Conservation (phyloP, 2,888 invertebrate genomes). For the Mimas tiliae region DNA sequence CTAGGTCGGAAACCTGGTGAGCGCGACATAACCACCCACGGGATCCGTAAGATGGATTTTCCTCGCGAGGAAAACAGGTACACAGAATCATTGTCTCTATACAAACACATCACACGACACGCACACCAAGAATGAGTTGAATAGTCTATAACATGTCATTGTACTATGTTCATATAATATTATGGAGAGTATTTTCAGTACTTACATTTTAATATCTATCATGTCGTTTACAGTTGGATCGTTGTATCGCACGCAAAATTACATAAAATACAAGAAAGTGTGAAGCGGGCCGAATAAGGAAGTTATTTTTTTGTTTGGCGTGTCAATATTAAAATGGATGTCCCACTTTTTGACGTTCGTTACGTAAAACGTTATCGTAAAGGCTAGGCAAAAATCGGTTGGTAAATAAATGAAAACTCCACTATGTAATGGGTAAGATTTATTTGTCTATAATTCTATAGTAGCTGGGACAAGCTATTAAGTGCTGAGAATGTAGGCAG, state of each 20-base stretch:
- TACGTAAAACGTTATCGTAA: constrained; percentile 54
- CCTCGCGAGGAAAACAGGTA: no score
- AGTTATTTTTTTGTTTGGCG: constrained; percentile 38
- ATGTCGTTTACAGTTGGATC: constrained; percentile 33
- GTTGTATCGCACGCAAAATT: constrained; percentile 42
- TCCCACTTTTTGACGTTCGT: constrained; percentile 53
- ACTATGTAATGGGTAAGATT: constrained; percentile 2
- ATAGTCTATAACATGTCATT: no score
- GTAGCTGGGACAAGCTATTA: not conserved
- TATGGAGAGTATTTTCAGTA: not conserved
- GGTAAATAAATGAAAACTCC: constrained; percentile 35
- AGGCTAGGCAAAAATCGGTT: constrained; percentile 48
- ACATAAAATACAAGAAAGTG: constrained; percentile 51
- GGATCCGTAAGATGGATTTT: no score
- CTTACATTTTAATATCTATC: not conserved
- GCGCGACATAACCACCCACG: no score
- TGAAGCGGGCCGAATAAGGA: constrained; percentile 43
- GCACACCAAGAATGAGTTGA: no score
- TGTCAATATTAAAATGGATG: constrained; percentile 50
- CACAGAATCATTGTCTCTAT: no score
- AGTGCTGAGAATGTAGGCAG: constrained; percentile 7
- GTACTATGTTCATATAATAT: not conserved
- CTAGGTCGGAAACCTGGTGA: no score
- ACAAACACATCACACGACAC: no score
- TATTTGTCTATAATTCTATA: constrained; percentile 12